These are phyloP conservation scores for Meloidogyne chitwoodi DNA, from an alignment of 1,140 invertebrate genomes.

Conservation along the genomic window DNA sequence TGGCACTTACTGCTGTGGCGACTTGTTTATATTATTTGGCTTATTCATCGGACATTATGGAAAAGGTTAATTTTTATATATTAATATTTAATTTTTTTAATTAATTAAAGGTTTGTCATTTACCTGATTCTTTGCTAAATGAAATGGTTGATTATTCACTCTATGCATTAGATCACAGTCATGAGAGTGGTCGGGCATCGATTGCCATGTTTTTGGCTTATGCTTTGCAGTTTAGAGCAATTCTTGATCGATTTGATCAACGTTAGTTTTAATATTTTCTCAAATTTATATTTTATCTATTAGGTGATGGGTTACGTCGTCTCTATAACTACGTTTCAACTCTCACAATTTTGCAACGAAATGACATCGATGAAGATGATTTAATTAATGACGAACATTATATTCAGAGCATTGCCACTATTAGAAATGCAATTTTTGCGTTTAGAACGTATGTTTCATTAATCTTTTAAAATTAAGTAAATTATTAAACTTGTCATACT, in stretches of 20 bases:
- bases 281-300: background rate
- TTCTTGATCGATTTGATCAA: constrained; percentile 40
- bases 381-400: constrained; percentile 23
- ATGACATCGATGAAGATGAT: constrained; percentile 21
- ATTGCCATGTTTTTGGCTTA: constrained; percentile 36
- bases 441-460: constrained; percentile 35
- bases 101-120: constrained; percentile 29
- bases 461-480: background rate
- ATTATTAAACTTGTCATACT: background rate
- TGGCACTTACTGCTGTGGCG: constrained; percentile 38
- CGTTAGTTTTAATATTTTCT: background rate
- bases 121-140: constrained; percentile 27
- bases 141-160: constrained; percentile 42
- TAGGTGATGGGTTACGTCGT: constrained; percentile 28
- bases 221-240: constrained; percentile 31
- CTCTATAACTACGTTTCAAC: constrained; percentile 44
- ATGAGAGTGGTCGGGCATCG: constrained; percentile 36
- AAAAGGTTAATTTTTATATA: constrained; percentile 14
- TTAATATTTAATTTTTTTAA: background rate
- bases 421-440: constrained; percentile 31
- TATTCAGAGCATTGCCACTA: constrained; percentile 28
- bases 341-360: constrained; percentile 22
- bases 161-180: constrained; percentile 38
- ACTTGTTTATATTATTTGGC: constrained; percentile 38
- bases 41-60: constrained; percentile 36